Percentiles rank a stretch among this genome's conserved stretches.
phyloP scores from a whole-genome alignment of 2,113 vertebrate species.

The Microcebus jonahi region DNA sequence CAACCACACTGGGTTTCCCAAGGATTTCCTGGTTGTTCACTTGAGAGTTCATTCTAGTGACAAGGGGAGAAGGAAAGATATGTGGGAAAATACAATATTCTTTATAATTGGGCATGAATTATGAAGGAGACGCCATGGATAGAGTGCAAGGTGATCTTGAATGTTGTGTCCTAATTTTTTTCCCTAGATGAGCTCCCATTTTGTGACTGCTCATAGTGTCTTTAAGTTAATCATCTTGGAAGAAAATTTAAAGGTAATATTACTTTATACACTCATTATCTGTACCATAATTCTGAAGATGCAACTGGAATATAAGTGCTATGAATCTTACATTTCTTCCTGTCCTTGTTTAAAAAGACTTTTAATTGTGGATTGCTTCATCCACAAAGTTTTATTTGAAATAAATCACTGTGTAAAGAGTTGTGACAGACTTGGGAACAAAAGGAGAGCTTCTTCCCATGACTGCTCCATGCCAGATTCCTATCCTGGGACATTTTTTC shows the following conservation, averaged over 20 bases:
- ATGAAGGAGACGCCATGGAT: not conserved
- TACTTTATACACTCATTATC: not conserved
- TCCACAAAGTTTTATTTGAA: not conserved
- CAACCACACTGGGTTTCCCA: not conserved
- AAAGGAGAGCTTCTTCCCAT: not conserved
- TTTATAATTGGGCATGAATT: not conserved
- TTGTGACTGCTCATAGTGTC: not conserved
- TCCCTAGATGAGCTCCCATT: not conserved
- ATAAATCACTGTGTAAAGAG: not conserved
- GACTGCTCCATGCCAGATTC: not conserved
- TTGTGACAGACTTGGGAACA: not conserved
- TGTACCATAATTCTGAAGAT: not conserved
- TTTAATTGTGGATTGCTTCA: not conserved
- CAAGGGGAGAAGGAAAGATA: not conserved
- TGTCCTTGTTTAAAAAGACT: not conserved
- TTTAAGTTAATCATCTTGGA: not conserved
- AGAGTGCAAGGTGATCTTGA: not conserved
- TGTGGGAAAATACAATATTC: not conserved
- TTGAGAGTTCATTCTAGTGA: not conserved
- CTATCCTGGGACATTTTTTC: not conserved
- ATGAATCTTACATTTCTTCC: not conserved
- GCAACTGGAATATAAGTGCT: not conserved
- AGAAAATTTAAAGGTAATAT: not conserved
- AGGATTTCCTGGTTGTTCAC: not conserved
- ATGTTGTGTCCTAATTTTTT: not conserved